phyloP scores from a whole-genome alignment of 2,113 vertebrate species.

The Cyprinus carpio region DNA sequence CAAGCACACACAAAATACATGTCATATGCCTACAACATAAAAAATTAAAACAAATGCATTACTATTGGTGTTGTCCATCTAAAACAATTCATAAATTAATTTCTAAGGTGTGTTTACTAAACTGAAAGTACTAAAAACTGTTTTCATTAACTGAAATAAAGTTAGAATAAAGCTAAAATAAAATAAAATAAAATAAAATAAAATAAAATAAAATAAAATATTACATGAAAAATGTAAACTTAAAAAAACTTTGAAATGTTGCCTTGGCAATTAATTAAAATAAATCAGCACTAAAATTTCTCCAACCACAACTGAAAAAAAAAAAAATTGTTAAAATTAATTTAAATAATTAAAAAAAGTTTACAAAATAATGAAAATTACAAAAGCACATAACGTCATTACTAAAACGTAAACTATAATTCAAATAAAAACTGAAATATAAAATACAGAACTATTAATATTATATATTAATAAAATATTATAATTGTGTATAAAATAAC shows the following conservation, averaged over 20 bases:
- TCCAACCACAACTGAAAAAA: neutral
- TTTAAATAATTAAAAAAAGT: too few species aligned
- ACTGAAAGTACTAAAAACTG: neutral
- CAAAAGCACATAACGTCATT: neutral
- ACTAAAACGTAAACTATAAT: neutral
- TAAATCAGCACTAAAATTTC: neutral
- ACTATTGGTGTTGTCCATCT: neutral
- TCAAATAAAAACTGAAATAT: neutral
- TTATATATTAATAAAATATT: neutral
- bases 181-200: neutral
- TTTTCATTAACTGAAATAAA: neutral
- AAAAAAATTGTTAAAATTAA: too few species aligned
- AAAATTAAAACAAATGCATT: neutral
- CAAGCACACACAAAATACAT: conserved; percentile 2
- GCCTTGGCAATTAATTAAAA: neutral
- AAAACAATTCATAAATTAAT: neutral
- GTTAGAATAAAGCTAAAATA: neutral
- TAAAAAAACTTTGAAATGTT: neutral
- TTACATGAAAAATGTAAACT: too few species aligned
- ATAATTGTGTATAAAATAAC: neutral
- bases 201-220: too few species aligned
- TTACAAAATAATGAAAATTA: too few species aligned
- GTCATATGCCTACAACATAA: neutral
- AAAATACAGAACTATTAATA: neutral
- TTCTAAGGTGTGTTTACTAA: neutral